Percentiles rank a stretch among this genome's conserved stretches.
These are phyloP conservation scores for Rotaria macrura DNA, from an alignment of 2,888 invertebrate species.

Conservation along the genomic window DNA sequence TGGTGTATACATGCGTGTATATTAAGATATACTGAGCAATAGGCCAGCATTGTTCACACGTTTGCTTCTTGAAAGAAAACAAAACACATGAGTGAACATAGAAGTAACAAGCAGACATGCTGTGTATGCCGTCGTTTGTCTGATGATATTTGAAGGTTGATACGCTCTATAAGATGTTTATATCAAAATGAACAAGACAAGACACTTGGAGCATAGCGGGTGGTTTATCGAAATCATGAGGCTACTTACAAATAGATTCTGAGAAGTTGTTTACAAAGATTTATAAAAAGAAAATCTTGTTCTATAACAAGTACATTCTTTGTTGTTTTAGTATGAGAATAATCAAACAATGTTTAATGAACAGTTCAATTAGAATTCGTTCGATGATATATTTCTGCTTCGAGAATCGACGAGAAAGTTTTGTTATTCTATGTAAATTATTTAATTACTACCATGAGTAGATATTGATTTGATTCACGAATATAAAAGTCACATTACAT, in stretches of 20 bases:
- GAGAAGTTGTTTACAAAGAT: background rate
- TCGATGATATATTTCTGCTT: too few relatives aligned
- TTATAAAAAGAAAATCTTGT: background rate
- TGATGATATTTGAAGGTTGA: slow-evolving; percentile 15
- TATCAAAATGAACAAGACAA: slow-evolving; percentile 1
- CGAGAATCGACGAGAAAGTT: too few relatives aligned
- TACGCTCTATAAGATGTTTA: background rate
- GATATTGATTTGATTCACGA: too few relatives aligned
- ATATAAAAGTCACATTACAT: too few relatives aligned
- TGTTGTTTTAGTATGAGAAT: too few relatives aligned
- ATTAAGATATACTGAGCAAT: background rate
- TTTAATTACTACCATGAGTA: too few relatives aligned
- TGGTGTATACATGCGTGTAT: background rate
- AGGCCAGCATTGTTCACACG: background rate
- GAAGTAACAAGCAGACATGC: slow-evolving; percentile 15
- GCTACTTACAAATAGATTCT: background rate
- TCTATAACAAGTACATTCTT: background rate
- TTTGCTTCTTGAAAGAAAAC: slow-evolving; percentile 1
- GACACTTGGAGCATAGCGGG: background rate
- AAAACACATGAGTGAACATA: background rate
- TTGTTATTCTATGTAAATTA: too few relatives aligned
- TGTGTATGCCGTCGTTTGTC: background rate
- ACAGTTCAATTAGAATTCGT: too few relatives aligned
- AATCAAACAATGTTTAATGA: too few relatives aligned
- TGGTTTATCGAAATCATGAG: background rate